phyloP scores from a whole-genome alignment of 2,113 vertebrate species.

The Taurulus bubalis region DNA sequence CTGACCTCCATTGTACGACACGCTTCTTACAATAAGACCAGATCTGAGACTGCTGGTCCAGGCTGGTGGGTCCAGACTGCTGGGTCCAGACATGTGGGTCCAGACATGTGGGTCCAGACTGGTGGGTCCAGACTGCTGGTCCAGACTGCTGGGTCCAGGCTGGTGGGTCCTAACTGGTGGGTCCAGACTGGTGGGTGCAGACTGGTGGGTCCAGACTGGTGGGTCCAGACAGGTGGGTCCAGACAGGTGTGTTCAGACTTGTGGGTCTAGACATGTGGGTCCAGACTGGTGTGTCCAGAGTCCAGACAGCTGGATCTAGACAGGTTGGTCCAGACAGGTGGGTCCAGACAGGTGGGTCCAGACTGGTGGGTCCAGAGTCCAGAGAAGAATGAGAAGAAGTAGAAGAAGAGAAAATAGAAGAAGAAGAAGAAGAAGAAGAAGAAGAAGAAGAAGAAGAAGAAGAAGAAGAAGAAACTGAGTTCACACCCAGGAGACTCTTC shows the following conservation, averaged over 20 bases:
- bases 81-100: not conserved
- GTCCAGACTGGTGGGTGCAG: not conserved
- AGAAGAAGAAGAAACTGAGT: not conserved
- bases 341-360: not conserved
- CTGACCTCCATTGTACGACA: conserved; percentile 1
- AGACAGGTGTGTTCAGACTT: not conserved
- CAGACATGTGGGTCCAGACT: not conserved
- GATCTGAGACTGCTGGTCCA: not conserved
- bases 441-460: not conserved
- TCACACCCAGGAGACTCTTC: conserved; percentile 53
- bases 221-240: not conserved
- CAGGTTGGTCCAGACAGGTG: not conserved
- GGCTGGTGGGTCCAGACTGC: not conserved
- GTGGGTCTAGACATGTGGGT: not conserved
- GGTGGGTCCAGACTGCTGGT: not conserved
- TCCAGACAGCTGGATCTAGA: not conserved
- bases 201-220: not conserved
- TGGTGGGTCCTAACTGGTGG: too few species aligned
- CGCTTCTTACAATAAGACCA: not conserved
- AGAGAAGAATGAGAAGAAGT: not conserved
- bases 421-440: too few species aligned
- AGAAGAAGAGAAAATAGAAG: too few species aligned
- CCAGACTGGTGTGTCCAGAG: not conserved
- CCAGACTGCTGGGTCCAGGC: not conserved
- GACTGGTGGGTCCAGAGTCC: not conserved